Conservation (phyloP, 1,140 invertebrate species). For the Musca domestica region DNA sequence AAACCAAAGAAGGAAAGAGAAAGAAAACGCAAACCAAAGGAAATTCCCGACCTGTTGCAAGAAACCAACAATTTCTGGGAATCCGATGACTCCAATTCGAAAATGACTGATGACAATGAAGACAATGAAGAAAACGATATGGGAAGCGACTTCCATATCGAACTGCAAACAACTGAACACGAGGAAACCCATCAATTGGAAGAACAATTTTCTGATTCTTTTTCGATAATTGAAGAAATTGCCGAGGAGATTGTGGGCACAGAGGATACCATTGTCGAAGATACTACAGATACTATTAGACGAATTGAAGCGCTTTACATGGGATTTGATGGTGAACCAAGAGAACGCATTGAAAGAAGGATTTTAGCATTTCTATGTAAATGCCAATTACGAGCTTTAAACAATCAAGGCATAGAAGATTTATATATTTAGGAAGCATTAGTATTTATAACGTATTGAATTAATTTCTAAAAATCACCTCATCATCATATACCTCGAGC, state of each 20-base stretch:
- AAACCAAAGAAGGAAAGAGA: background rate
- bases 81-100: background rate
- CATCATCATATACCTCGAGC: too few relatives aligned
- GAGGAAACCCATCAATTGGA: background rate
- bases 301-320: slow-evolving; percentile 34
- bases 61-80: background rate
- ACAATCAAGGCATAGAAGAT: slow-evolving; percentile 37
- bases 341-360: slow-evolving; percentile 34
- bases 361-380: slow-evolving; percentile 45
- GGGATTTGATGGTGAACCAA: slow-evolving; percentile 29
- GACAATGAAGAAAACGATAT: background rate
- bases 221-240: slow-evolving; percentile 1
- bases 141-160: background rate
- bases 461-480: too few relatives aligned
- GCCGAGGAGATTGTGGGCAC: background rate
- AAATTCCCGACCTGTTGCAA: background rate
- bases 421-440: slow-evolving; percentile 25
- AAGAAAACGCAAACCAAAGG: slow-evolving; percentile 8
- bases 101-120: background rate
- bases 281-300: slow-evolving; percentile 22
- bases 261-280: background rate
- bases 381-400: slow-evolving; percentile 39
- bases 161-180: background rate
- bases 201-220: background rate
- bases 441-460: background rate